Evolutionary conservation across 1,140 invertebrate species (phyloP).

Genomic region (Heliconius himera): DNA sequence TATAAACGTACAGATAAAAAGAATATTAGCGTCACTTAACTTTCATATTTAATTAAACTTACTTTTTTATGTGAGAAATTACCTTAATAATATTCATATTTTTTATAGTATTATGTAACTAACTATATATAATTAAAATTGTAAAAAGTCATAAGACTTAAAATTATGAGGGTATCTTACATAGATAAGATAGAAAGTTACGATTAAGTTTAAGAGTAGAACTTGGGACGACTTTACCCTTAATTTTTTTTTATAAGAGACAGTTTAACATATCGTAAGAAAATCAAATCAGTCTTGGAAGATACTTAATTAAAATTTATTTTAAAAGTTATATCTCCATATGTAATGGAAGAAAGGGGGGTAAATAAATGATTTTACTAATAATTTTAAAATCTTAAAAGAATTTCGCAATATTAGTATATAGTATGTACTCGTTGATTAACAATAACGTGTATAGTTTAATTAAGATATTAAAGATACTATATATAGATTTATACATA

Average conservation of each 20-base stretch:
- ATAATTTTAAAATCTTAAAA: neutral
- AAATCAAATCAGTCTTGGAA: conserved; percentile 27
- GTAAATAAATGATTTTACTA: neutral
- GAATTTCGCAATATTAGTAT: neutral
- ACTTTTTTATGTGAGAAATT: no score
- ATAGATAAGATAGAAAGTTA: neutral
- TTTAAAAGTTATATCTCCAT: neutral
- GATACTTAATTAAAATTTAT: conserved; percentile 18
- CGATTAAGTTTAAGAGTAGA: neutral
- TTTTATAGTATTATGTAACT: neutral
- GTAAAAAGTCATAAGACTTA: conserved; percentile 2
- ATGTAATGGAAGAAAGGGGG: neutral
- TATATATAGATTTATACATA: neutral
- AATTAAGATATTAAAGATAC: neutral
- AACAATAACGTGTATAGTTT: neutral
- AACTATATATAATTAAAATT: neutral
- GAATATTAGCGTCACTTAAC: neutral
- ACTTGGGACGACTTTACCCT: conserved; percentile 23
- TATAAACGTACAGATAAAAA: neutral
- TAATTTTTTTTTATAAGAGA: conserved; percentile 16
- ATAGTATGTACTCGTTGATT: neutral
- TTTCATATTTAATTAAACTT: no score
- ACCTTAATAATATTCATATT: neutral
- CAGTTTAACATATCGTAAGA: conserved; percentile 17
- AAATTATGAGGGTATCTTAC: neutral